Evolutionary conservation across 2,888 invertebrate species (phyloP).

Genomic region (Papilio elwesi): DNA sequence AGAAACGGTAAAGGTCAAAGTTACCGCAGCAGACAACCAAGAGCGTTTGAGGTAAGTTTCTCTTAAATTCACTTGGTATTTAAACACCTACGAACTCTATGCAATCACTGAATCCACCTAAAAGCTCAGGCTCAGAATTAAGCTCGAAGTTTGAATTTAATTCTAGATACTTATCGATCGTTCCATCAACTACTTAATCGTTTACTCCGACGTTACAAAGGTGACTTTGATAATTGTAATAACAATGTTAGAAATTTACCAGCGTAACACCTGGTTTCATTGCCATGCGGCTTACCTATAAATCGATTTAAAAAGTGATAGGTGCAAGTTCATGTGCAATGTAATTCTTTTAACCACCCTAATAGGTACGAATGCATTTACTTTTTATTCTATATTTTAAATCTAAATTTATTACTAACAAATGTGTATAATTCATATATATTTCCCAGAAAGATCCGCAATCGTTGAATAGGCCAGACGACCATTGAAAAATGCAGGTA

Average conservation of each 20-base stretch:
- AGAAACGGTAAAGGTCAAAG: slow-evolving; percentile 7
- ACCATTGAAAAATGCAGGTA: slow-evolving; percentile 47
- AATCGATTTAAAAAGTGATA: too few species aligned
- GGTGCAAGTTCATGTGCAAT: too few species aligned
- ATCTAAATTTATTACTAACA: not conserved
- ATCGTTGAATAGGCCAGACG: not conserved
- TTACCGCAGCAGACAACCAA: not conserved
- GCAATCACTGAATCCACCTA: not conserved
- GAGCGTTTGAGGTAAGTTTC: slow-evolving; percentile 9
- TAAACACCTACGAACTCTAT: not conserved
- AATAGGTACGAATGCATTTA: not conserved
- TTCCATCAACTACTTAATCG: not conserved
- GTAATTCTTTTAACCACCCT: not conserved
- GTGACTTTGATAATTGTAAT: too few species aligned
- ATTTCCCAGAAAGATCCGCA: slow-evolving; percentile 25
- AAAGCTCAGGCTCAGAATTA: too few species aligned
- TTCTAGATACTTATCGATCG: not conserved
- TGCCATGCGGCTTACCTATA: too few species aligned
- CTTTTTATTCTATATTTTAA: not conserved
- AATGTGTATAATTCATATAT: not conserved
- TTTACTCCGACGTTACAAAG: too few species aligned
- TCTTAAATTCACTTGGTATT: not conserved
- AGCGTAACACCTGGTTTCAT: too few species aligned
- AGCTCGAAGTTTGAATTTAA: not conserved
- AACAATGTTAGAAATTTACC: too few species aligned